Conservation (phyloP, 2,797 vertebrate genomes). For the Synanceia verrucosa region DNA sequence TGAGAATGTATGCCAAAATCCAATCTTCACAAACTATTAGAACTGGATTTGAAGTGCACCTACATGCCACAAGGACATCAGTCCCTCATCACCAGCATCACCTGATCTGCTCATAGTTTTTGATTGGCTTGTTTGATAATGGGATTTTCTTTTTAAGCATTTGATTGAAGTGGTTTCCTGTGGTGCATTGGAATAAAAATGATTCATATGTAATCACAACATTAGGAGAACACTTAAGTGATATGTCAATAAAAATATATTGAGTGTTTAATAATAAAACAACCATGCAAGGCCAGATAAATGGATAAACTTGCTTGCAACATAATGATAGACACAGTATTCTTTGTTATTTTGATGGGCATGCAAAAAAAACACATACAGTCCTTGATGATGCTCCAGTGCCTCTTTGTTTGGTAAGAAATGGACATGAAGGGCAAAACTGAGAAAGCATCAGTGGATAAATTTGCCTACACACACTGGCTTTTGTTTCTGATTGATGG, state of each 20-base stretch:
- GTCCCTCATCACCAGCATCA: not conserved
- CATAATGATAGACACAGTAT: conserved; percentile 22
- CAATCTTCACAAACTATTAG: conserved; percentile 45
- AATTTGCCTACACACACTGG: conserved; percentile 39
- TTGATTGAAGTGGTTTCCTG: conserved; percentile 18
- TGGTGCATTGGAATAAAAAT: not conserved
- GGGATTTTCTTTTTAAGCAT: conserved; percentile 16
- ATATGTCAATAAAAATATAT: not conserved
- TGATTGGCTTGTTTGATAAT: conserved; percentile 49
- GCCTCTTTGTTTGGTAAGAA: conserved; percentile 53
- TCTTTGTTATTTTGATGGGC: conserved; percentile 51
- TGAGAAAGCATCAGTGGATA: conserved; percentile 56
- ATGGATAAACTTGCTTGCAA: conserved; percentile 39
- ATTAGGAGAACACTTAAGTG: not conserved
- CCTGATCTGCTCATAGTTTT: conserved; percentile 30
- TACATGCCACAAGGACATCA: conserved; percentile 46
- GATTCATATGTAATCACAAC: not conserved
- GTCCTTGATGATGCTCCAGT: conserved; percentile 21
- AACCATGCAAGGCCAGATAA: conserved; percentile 1
- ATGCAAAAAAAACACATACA: conserved; percentile 52
- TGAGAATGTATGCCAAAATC: conserved; percentile 46
- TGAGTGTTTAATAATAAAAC: conserved; percentile 1
- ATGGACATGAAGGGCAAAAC: conserved; percentile 67
- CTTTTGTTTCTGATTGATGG: conserved; percentile 69
- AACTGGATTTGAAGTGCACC: conserved; percentile 16